Evolutionary conservation across 2,797 vertebrate genomes (phyloP), one percentile per base, ranked within the genome.

Genomic region (Muscicapa comitata): DNA sequence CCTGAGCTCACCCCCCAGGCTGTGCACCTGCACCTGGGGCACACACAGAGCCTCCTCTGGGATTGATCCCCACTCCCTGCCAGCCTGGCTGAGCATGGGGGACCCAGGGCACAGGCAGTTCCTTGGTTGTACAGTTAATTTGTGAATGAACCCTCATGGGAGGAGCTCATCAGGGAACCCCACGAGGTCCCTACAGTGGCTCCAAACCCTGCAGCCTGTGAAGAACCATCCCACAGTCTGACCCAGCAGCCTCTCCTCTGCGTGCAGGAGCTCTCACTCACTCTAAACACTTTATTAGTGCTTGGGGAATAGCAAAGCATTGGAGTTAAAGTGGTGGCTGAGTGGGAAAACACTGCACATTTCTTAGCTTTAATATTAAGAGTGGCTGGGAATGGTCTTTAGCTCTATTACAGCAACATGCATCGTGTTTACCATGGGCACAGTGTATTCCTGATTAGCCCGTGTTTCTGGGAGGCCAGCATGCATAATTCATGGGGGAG

Each of bases 401-500:
- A 71, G 91, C 78, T 94, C 91, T 42, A 26, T 86, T 95, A 81
- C 94, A 88, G 67, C 13, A 53, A 37, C 6, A 26, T 15, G 48
- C 63, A 2, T 33, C 21, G 68, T 50, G 92, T 94, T 94, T 90
- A 70, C 66, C 88, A 20, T 0, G 50, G 91, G 40, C 91, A 71
- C 48, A 2, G 65, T 2, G 1, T 17, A 68, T 31, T 84, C 45
- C 86, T 28, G 73, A 92, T 86, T 90, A 63, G 43, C 70, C 71
- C 1, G 20, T 61, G 86, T 76, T 86, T 90, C 91, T 90, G 71
- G 48, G 86, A 93, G 93, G 70, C 37, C 76, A 68, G 37, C 77
- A 86, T 97, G 77, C 67, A 92, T 94, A 95, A 97, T 95, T 92
- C 93, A 96, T 76, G 6, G 33, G 3, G 55, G 59, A 93, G 53